These are phyloP conservation scores for Netelia virgata DNA, from an alignment of 2,888 invertebrate species.

Conservation along the genomic window DNA sequence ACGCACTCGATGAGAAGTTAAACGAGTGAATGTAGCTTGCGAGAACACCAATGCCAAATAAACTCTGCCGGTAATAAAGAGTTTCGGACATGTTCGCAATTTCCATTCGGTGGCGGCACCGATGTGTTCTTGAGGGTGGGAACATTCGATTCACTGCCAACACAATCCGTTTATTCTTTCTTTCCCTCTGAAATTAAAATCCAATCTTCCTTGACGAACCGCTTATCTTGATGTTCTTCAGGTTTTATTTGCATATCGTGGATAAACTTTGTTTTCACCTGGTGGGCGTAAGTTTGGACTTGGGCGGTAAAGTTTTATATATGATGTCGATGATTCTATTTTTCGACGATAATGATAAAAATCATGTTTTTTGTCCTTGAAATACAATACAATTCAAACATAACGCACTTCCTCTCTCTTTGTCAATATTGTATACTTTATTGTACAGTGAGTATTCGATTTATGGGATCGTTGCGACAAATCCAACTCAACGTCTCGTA, in stretches of 20 bases:
- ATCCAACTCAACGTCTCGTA: conserved; percentile 22
- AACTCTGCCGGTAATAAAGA: conserved; percentile 26
- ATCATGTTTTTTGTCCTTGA: background rate
- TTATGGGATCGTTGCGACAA: conserved; percentile 32
- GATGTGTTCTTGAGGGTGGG: conserved; percentile 73
- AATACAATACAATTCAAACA: background rate
- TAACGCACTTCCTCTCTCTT: background rate
- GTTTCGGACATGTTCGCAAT: conserved; percentile 75
- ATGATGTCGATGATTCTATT: background rate
- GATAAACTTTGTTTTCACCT: no score
- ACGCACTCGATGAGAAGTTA: conserved; percentile 35
- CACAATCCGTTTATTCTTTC: conserved; percentile 86
- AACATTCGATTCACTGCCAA: conserved; percentile 86
- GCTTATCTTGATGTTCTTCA: background rate
- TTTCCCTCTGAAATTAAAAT: conserved; percentile 82
- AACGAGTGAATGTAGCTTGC: conserved; percentile 64
- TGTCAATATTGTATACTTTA: conserved; percentile 77
- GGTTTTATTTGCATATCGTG: background rate
- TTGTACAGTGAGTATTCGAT: conserved; percentile 32
- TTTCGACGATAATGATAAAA: background rate
- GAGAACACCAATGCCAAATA: conserved; percentile 53
- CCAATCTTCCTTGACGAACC: background rate
- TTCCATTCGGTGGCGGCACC: conserved; percentile 78
- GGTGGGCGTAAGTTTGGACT: no score
- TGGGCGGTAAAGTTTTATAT: no score